Percentiles rank a stretch among this genome's conserved stretches.
phyloP scores from a whole-genome alignment of 2,797 vertebrate genomes.

The Buceros bicornis region DNA sequence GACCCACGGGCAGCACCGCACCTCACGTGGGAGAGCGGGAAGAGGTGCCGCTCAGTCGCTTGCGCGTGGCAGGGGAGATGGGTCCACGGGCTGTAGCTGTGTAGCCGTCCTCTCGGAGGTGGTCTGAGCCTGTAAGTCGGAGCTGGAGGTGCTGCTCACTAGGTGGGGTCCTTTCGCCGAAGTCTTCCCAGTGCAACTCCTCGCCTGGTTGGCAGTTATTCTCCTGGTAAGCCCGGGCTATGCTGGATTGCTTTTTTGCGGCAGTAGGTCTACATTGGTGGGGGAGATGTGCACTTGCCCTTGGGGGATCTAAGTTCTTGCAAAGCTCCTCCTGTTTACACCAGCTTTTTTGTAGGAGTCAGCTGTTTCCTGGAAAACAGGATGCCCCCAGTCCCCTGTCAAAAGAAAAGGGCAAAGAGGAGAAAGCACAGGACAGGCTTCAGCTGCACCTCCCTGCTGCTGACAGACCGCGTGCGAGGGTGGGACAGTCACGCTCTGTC shows the following conservation, averaged over 20 bases:
- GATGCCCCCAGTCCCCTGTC: neutral
- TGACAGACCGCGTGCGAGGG: accelerated
- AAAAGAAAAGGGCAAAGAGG: neutral
- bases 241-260: neutral
- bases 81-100: neutral
- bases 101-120: neutral
- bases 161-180: neutral
- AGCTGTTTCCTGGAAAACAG: neutral
- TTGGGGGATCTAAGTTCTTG: neutral
- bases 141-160: neutral
- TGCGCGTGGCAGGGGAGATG: accelerated
- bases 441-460: neutral
- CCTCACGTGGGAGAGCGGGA: accelerated
- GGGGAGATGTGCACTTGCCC: neutral
- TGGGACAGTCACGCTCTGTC: accelerated
- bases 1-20: accelerated
- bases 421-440: neutral
- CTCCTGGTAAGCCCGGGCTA: neutral
- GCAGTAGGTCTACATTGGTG: neutral
- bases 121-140: neutral
- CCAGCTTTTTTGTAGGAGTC: neutral
- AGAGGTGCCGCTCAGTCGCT: accelerated
- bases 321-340: neutral
- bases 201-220: accelerated
- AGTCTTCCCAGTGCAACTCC: neutral